Evolutionary conservation across 1,140 invertebrate species (phyloP).

Genomic region (Antheraea mylitta): DNA sequence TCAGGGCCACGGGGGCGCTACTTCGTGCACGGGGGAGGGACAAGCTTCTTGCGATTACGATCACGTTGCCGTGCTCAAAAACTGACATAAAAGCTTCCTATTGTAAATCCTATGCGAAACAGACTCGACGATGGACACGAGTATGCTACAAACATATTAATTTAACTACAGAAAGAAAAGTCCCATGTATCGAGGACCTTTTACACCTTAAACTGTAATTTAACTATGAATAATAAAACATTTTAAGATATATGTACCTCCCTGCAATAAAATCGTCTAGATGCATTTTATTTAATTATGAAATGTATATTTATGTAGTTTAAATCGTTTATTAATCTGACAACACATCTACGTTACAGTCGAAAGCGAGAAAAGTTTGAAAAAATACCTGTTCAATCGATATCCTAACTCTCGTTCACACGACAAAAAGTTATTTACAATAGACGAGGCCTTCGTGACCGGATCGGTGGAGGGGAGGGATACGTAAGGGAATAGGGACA

Average conservation of each 20-base stretch:
- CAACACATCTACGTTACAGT: conserved; percentile 78
- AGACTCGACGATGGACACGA: conserved; percentile 39
- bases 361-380: conserved; percentile 77
- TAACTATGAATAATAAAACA: conserved; percentile 74
- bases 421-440: conserved; percentile 78
- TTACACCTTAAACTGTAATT: conserved; percentile 68
- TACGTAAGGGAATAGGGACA: conserved; percentile 27
- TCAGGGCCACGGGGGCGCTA: conserved; percentile 33
- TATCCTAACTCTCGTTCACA: conserved; percentile 76
- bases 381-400: conserved; percentile 77
- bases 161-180: conserved; percentile 46
- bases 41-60: conserved; percentile 43
- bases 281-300: conserved; percentile 69
- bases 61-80: conserved; percentile 26
- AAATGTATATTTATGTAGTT: conserved; percentile 74
- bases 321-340: conserved; percentile 71
- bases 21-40: conserved; percentile 39
- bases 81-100: conserved; percentile 51
- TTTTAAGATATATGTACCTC: conserved; percentile 65
- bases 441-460: conserved; percentile 45
- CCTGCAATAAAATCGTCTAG: conserved; percentile 72
- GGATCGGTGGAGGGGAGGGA: conserved; percentile 33
- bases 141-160: conserved; percentile 42
- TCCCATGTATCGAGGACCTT: conserved; percentile 48
- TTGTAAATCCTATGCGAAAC: conserved; percentile 41